Evolutionary conservation across 2,888 invertebrate genomes (phyloP), one percentile per base, ranked within the genome.

Genomic region (Cremastinae sp.): DNA sequence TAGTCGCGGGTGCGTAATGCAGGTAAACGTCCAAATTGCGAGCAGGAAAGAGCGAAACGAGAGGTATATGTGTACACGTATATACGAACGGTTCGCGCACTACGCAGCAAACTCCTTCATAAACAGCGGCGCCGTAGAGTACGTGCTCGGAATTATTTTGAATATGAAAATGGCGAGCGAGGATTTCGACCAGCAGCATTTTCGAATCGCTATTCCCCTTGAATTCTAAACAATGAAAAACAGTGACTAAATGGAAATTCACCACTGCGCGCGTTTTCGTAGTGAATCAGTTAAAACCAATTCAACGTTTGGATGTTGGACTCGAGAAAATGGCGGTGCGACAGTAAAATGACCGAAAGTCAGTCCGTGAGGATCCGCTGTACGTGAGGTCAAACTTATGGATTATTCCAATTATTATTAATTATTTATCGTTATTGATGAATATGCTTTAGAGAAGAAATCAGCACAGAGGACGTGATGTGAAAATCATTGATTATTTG

Each of bases 21-120:
- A 72, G 72, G 72, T 75, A 76, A 76, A 68, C 72, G 64, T 59
- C 37, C 62, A 69, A 68, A 68, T 62, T 58, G 47, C 37, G 28
- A 37, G 55, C 53, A 41, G 18, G 49, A 47, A 20, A 16, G 9
- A 47, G 10, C 0, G 12, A 41, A 28, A 35, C 45, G 53, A 18
- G 56, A 20, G 22, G 41, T 16, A 5, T n/a, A n/a, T n/a, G 56
- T 9, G 28, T n/a, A 41, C 53, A 22, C 7, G n/a, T 14, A 39
- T 5, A 37, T 64, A 73, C 74, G 47, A 45, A 41, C 59, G 66
- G 45, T 47, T 43, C 14, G 56, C 43, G 70, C 75, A 80, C 76
- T 73, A 74, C 80, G 79, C 72, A 75, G 64, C 80, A 43, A 64
- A 72, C 61, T 66, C 72, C 75, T 71, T 75, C 72, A 76, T 76